Conservation (phyloP, 2,113 vertebrate genomes). For the Excalfactoria chinensis region DNA sequence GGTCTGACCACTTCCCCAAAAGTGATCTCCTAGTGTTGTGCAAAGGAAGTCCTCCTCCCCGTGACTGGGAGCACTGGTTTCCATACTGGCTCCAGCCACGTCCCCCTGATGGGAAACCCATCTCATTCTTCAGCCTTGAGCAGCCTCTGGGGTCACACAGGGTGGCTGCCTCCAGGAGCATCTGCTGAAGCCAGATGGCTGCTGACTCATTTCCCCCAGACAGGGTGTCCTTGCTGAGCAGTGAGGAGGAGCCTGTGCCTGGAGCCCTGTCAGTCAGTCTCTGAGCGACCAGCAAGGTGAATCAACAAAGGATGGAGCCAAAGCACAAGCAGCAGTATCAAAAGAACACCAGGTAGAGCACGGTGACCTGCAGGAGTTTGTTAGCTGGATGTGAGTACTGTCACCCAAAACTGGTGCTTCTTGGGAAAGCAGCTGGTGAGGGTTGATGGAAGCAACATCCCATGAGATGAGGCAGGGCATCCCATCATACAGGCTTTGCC, state of each 20-base stretch:
- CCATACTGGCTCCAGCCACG: not conserved
- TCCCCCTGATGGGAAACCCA: not conserved
- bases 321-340: not conserved
- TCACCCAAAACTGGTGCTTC: not conserved
- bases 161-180: not conserved
- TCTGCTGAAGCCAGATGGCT: not conserved
- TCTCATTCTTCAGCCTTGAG: not conserved
- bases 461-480: not conserved
- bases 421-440: not conserved
- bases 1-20: not conserved
- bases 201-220: not conserved
- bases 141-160: not conserved
- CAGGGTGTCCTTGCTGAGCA: not conserved
- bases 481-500: not conserved
- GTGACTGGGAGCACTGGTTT: not conserved
- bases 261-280: not conserved
- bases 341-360: not conserved
- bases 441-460: not conserved
- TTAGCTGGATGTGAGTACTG: not conserved
- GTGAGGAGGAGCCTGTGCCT: not conserved
- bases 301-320: not conserved
- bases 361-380: not conserved
- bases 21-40: not conserved
- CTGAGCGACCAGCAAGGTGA: not conserved
- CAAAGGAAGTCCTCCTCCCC: rapidly evolving